These are phyloP conservation scores for Lepeophtheirus salmonis DNA, from an alignment of 1,140 invertebrate species.

Conservation along the genomic window DNA sequence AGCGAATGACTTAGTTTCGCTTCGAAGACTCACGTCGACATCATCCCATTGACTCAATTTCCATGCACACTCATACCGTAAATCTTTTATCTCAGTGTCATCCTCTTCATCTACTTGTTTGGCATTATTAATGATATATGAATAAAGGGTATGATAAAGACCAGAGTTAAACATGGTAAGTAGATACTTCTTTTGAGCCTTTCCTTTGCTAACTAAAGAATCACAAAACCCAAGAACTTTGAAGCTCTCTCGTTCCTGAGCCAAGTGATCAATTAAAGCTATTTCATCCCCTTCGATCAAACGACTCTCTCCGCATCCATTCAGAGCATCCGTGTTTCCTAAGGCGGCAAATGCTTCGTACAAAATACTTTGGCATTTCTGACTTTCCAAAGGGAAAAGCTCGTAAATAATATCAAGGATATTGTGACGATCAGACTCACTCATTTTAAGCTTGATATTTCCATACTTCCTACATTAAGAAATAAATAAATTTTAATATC, in stretches of 20 bases:
- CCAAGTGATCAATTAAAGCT: neutral
- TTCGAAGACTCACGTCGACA: neutral
- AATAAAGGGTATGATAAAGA: neutral
- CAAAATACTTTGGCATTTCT: neutral
- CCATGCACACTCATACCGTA: constrained; percentile 13
- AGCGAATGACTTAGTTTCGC: neutral
- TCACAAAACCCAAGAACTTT: constrained; percentile 6
- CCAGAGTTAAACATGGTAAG: neutral
- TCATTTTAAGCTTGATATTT: neutral
- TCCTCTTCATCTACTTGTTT: neutral
- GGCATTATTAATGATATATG: neutral
- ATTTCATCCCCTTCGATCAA: neutral
- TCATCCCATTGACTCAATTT: constrained; percentile 9
- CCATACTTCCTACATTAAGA: neutral
- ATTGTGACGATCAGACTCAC: neutral
- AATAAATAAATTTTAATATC: neutral
- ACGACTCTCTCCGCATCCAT: neutral
- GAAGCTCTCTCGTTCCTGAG: neutral
- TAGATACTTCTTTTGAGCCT: neutral
- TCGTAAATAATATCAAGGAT: neutral
- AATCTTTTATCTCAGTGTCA: neutral
- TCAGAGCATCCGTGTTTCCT: neutral
- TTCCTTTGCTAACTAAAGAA: neutral
- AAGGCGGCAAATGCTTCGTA: neutral
- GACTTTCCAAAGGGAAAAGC: neutral